These are phyloP conservation scores for Pitangus sulphuratus DNA, from an alignment of 2,797 vertebrate species.

Conservation along the genomic window DNA sequence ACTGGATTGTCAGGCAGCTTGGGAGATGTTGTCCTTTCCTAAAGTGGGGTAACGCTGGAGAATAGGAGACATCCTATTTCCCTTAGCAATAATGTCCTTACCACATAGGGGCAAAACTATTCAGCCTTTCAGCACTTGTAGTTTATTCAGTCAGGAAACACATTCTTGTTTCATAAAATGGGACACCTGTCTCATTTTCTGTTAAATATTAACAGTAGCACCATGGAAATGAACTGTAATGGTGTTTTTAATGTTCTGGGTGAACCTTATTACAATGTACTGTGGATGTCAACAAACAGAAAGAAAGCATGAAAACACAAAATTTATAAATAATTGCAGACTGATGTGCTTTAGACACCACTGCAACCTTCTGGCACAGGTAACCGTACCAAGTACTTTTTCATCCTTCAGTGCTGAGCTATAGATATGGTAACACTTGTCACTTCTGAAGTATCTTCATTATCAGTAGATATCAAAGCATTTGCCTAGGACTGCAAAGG, in stretches of 20 bases:
- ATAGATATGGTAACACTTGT: not conserved
- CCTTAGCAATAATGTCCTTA: not conserved
- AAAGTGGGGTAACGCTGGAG: not conserved
- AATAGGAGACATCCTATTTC: not conserved
- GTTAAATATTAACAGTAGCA: slow-evolving; percentile 72
- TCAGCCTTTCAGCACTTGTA: not conserved
- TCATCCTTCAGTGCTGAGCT: not conserved
- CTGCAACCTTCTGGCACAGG: not conserved
- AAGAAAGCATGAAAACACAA: not conserved
- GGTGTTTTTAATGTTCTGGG: slow-evolving; percentile 30
- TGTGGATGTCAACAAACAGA: not conserved
- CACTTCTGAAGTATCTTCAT: not conserved
- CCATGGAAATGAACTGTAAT: slow-evolving; percentile 1
- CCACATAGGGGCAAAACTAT: not conserved
- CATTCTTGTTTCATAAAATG: slow-evolving; percentile 52
- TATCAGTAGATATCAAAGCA: not conserved
- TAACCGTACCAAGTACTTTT: not conserved
- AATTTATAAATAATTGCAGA: not conserved
- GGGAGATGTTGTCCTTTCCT: not conserved
- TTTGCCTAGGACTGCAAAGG: not conserved
- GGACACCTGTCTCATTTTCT: slow-evolving; percentile 34
- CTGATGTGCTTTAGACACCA: not conserved
- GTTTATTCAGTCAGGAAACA: slow-evolving; percentile 6
- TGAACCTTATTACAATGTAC: slow-evolving; percentile 15
- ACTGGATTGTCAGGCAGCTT: not conserved